Conservation (phyloP, 2,888 invertebrate genomes). For the Pharmacophagus antenor region DNA sequence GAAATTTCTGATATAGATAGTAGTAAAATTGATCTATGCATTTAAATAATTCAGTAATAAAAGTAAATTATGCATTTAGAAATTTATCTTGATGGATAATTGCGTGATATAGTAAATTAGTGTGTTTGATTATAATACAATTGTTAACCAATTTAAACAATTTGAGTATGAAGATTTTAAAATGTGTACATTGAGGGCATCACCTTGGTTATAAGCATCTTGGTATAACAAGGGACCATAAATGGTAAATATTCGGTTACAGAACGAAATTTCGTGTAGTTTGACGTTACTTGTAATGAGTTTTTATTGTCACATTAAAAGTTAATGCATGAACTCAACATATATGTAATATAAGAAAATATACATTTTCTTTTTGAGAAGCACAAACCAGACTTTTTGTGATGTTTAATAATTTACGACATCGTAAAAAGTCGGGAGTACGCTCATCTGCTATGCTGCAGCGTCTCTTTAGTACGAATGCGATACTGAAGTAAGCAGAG, state of each 20-base stretch:
- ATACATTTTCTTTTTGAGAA: conserved; percentile 50
- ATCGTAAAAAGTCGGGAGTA: conserved; percentile 65
- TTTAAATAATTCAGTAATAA: no score
- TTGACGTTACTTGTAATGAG: neutral
- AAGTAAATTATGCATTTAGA: no score
- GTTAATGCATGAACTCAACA: conserved; percentile 21
- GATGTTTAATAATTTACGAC: conserved; percentile 74
- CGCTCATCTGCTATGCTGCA: conserved; percentile 58
- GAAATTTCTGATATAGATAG: neutral
- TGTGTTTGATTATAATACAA: no score
- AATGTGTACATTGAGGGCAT: no score
- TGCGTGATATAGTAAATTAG: no score
- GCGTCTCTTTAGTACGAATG: conserved; percentile 53
- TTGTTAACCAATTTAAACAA: no score
- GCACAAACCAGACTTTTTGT: conserved; percentile 62
- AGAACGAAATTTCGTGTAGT: neutral
- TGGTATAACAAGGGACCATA: no score
- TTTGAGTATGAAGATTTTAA: no score
- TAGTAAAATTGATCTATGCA: no score
- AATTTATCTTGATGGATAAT: no score
- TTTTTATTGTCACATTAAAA: conserved; percentile 14
- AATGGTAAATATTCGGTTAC: no score
- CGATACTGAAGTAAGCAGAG: conserved; percentile 55
- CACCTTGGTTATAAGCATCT: no score
- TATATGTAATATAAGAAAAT: conserved; percentile 25